Evolutionary conservation across 2,113 vertebrate genomes (phyloP).

Genomic region (Hemibagrus wyckioides): DNA sequence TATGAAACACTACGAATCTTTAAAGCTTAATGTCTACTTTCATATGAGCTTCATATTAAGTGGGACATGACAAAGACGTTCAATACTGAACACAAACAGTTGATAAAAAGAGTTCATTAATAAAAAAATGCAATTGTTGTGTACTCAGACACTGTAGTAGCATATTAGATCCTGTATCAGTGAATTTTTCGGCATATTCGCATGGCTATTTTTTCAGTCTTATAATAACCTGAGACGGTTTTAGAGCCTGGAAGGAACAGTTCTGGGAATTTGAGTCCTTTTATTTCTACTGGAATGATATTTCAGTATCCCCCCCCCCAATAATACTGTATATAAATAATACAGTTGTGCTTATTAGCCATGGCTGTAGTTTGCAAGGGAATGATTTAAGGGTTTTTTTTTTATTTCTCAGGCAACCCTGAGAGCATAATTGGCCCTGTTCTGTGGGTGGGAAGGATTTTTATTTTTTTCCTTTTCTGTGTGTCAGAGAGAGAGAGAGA

Average conservation of each 20-base stretch:
- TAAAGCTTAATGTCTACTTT: too few species aligned
- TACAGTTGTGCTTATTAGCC: not conserved
- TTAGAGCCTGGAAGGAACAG: not conserved
- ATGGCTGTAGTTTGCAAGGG: not conserved
- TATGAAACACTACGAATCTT: too few species aligned
- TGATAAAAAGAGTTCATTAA: too few species aligned
- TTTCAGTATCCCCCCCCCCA: too few species aligned
- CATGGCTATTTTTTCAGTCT: not conserved
- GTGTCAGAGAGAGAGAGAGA: slow-evolving; percentile 5
- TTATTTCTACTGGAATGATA: not conserved
- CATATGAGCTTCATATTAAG: too few species aligned
- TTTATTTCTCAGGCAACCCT: slow-evolving; percentile 1
- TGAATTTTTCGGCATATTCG: not conserved
- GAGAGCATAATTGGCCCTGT: slow-evolving; percentile 11
- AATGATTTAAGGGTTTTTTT: not conserved
- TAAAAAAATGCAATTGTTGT: too few species aligned
- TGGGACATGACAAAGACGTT: too few species aligned
- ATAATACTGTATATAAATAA: too few species aligned
- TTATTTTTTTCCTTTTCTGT: not conserved
- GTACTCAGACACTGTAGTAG: not conserved
- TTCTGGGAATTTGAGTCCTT: not conserved
- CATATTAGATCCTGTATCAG: not conserved
- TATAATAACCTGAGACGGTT: not conserved
- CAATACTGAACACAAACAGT: too few species aligned
- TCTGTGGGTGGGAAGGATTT: slow-evolving; percentile 9